Evolutionary conservation across 2,888 invertebrate species (phyloP).

Genomic region (Cephalotes varians): DNA sequence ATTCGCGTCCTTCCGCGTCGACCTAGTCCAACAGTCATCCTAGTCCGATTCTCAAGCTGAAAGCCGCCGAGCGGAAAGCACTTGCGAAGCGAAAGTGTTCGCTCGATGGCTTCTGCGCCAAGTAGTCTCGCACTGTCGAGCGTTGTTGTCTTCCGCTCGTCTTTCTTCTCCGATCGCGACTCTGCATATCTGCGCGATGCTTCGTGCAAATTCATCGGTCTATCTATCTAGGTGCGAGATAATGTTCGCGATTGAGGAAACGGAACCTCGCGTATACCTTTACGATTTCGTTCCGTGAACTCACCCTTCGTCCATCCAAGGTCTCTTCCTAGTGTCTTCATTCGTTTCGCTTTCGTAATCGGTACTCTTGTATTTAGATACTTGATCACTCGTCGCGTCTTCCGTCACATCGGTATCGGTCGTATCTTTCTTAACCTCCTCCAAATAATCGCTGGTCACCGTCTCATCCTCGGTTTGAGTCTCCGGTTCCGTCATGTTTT

Average conservation of each 20-base stretch:
- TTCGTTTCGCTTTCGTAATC: background rate
- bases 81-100: constrained; percentile 57
- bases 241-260: background rate
- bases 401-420: background rate
- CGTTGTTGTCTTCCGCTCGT: constrained; percentile 67
- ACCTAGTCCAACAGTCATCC: constrained; percentile 70
- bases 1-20: constrained; percentile 73
- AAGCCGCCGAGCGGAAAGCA: constrained; percentile 75
- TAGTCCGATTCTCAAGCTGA: constrained; percentile 60
- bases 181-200: constrained; percentile 70
- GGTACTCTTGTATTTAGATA: background rate
- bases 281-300: constrained; percentile 74
- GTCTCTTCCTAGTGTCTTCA: background rate
- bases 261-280: constrained; percentile 27
- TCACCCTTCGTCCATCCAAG: constrained; percentile 57
- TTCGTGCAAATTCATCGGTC: constrained; percentile 21
- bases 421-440: constrained; percentile 9
- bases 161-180: constrained; percentile 63
- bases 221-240: background rate
- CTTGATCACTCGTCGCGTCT: background rate
- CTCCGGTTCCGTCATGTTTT: constrained; percentile 42
- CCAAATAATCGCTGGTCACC: background rate
- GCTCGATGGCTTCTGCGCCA: constrained; percentile 65
- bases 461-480: constrained; percentile 39
- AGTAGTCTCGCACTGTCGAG: constrained; percentile 67